Evolutionary conservation across 2,888 invertebrate genomes (phyloP).

Genomic region (Elegia similella): DNA sequence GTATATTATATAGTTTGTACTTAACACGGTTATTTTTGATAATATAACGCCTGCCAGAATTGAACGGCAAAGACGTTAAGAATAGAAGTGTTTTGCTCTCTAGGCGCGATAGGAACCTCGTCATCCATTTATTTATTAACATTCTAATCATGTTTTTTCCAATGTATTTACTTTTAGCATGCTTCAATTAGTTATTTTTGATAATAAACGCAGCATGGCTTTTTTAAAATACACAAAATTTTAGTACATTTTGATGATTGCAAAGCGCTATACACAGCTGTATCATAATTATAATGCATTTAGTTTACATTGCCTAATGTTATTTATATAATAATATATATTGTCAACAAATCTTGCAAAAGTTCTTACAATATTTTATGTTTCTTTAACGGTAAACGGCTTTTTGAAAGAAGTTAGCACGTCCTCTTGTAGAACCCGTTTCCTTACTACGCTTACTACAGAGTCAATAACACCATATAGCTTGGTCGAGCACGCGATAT

Average conservation of each 20-base stretch:
- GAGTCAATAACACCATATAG: slow-evolving; percentile 39
- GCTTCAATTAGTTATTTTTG: no score
- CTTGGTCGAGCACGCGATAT: background rate
- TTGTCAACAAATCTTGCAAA: background rate
- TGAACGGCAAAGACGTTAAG: background rate
- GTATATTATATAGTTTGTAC: no score
- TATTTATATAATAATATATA: background rate
- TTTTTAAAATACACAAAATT: background rate
- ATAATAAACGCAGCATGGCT: no score
- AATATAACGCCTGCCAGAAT: background rate
- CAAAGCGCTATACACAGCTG: background rate
- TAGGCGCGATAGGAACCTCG: background rate
- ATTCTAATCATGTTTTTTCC: background rate
- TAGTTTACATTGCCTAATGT: no score
- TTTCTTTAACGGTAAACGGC: slow-evolving; percentile 62
- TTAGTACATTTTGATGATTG: background rate
- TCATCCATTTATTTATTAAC: background rate
- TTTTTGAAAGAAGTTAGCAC: slow-evolving; percentile 61
- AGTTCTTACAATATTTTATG: slow-evolving; percentile 47
- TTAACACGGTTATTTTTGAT: no score
- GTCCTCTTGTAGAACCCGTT: slow-evolving; percentile 70
- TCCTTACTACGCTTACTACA: slow-evolving; percentile 74
- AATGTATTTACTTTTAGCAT: no score
- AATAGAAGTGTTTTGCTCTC: background rate
- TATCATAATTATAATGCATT: no score